A percentile compares a stretch with the other conserved stretches of the same genome.
These are phyloP conservation scores for Paratilapia polleni DNA, from an alignment of 2,113 vertebrate genomes.

Conservation along the genomic window DNA sequence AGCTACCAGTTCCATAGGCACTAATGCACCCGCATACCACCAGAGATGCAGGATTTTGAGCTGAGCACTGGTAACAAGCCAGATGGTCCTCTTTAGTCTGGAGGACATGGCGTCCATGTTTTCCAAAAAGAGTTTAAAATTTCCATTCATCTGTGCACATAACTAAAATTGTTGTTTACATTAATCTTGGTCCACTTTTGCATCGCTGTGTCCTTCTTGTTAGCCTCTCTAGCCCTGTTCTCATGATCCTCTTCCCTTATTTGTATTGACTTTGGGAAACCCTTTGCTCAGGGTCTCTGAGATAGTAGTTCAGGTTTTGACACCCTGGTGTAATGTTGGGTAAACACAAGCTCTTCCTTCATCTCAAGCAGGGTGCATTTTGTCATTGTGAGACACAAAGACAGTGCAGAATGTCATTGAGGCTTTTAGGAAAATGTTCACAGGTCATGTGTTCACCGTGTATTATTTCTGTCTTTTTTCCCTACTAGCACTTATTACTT, in stretches of 20 bases:
- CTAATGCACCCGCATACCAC: too few relatives aligned
- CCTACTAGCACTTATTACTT: neutral
- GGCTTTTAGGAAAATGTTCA: slow-evolving; percentile 14
- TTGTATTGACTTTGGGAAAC: slow-evolving; percentile 19
- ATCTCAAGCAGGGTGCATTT: neutral
- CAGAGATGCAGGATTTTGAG: too few relatives aligned
- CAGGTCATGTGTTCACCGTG: neutral
- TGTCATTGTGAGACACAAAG: neutral
- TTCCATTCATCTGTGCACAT: neutral
- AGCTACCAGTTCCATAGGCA: too few relatives aligned
- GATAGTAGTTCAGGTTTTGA: slow-evolving; percentile 49
- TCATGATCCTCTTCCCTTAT: neutral
- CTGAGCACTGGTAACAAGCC: too few relatives aligned
- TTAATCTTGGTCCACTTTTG: neutral
- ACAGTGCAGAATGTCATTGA: neutral
- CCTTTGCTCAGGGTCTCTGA: slow-evolving; percentile 49
- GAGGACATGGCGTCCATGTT: too few relatives aligned
- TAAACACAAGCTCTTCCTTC: slow-evolving; percentile 24
- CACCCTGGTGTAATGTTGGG: slow-evolving; percentile 63
- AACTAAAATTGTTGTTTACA: slow-evolving; percentile 8
- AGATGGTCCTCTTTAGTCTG: too few relatives aligned
- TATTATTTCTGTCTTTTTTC: neutral
- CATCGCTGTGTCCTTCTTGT: neutral
- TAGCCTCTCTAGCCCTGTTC: neutral
- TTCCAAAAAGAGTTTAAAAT: too few relatives aligned